Evolutionary conservation across 2,888 invertebrate species (phyloP).

Genomic region (Villa cingulata): DNA sequence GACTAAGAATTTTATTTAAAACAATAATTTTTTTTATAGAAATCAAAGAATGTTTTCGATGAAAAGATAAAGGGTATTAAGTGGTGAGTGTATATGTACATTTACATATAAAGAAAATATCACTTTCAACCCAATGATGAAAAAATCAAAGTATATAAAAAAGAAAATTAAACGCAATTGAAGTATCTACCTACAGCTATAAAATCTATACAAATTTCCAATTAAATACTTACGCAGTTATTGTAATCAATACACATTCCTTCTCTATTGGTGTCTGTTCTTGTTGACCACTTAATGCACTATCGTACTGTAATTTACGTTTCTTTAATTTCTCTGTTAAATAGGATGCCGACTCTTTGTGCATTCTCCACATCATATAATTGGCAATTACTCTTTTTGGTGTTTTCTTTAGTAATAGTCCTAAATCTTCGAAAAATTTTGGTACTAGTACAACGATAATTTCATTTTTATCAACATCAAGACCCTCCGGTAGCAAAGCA

Average conservation of each 20-base stretch:
- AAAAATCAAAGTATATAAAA: too few relatives aligned
- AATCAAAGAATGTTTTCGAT: too few relatives aligned
- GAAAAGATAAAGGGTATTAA: too few relatives aligned
- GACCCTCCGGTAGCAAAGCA: constrained; percentile 53
- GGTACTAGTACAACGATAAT: constrained; percentile 75
- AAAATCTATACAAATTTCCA: too few relatives aligned
- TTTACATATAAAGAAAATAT: too few relatives aligned
- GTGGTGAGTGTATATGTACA: too few relatives aligned
- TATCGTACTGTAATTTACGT: constrained; percentile 66
- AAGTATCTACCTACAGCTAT: too few relatives aligned
- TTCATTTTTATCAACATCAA: constrained; percentile 53
- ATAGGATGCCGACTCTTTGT: constrained; percentile 67
- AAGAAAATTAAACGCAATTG: too few relatives aligned
- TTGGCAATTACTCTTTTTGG: constrained; percentile 63
- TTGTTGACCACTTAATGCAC: constrained; percentile 67
- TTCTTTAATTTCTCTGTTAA: constrained; percentile 64
- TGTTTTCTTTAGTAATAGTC: constrained; percentile 43
- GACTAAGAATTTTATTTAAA: too few relatives aligned
- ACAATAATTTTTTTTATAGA: too few relatives aligned
- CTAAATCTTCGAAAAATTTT: constrained; percentile 58
- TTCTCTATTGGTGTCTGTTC: constrained; percentile 83
- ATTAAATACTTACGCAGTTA: constrained; percentile 57
- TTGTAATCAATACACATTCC: constrained; percentile 71
- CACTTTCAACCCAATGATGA: too few relatives aligned
- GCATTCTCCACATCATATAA: constrained; percentile 86